Conservation (phyloP, 2,797 vertebrate species). For the Myripristis jacobus region DNA sequence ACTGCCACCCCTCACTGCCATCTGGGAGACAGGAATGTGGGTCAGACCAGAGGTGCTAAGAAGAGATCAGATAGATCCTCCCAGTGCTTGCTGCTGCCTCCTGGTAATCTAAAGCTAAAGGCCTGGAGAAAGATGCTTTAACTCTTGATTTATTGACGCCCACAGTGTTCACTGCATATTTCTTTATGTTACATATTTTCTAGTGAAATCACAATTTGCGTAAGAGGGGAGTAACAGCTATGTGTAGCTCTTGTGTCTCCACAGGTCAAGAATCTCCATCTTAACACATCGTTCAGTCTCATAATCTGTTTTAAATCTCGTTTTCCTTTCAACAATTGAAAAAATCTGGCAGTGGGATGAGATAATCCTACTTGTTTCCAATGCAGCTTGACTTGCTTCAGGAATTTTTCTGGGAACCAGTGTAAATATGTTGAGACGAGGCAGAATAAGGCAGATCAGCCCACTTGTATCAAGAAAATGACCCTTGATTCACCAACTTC, state of each 20-base stretch:
- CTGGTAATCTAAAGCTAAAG: constrained; percentile 67
- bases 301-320: no score
- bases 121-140: constrained; percentile 29
- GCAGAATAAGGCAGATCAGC: no score
- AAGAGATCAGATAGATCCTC: constrained; percentile 65
- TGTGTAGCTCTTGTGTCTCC: constrained; percentile 9
- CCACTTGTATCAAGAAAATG: no score
- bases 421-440: no score
- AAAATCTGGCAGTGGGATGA: no score
- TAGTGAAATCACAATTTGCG: not conserved
- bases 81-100: constrained; percentile 29
- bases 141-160: constrained; percentile 23
- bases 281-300: no score
- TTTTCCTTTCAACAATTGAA: no score
- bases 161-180: constrained; percentile 1
- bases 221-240: not conserved
- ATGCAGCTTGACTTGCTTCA: no score
- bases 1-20: constrained; percentile 56
- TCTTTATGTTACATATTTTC: constrained; percentile 17
- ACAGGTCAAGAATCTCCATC: no score
- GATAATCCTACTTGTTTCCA: no score
- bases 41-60: constrained; percentile 80
- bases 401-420: no score
- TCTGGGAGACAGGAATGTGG: constrained; percentile 79
- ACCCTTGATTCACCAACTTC: no score